These are phyloP conservation scores for Fukomys damarensis DNA, from an alignment of 2,113 vertebrate species.

Conservation along the genomic window DNA sequence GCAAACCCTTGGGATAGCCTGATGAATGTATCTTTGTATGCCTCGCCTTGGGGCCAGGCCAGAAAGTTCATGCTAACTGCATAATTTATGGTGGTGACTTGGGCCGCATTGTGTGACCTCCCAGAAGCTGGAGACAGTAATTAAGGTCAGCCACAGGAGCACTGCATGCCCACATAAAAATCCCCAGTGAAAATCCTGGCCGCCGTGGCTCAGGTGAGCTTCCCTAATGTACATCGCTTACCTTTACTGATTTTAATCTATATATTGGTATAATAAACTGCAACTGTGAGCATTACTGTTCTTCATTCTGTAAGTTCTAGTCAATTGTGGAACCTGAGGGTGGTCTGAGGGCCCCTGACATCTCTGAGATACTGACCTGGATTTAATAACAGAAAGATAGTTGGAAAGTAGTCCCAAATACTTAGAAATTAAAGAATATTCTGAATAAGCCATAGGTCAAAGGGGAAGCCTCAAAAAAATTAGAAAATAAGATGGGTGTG, in stretches of 20 bases:
- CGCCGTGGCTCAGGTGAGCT: not conserved
- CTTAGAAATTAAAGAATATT: not conserved
- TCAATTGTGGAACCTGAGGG: not conserved
- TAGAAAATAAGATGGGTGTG: not conserved
- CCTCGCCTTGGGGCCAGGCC: not conserved
- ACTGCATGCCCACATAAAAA: not conserved
- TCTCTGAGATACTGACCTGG: not conserved
- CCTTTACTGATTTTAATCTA: not conserved
- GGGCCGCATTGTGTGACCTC: not conserved
- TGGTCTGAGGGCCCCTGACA: not conserved
- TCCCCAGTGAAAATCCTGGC: not conserved
- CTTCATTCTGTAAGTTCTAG: not conserved
- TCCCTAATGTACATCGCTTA: not conserved
- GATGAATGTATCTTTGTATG: not conserved
- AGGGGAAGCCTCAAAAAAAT: not conserved
- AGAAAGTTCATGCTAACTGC: not conserved
- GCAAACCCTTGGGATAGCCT: not conserved
- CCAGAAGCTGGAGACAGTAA: not conserved
- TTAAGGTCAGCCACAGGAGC: not conserved
- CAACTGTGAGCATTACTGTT: not conserved
- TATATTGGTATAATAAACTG: not conserved
- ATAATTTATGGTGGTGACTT: not conserved
- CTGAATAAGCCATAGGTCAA: not conserved
- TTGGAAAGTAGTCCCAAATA: not conserved
- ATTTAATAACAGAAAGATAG: not conserved